Base-by-base conservation (phyloP, 2,113 vertebrate genomes). In the Cyprinus carpio region DNA sequence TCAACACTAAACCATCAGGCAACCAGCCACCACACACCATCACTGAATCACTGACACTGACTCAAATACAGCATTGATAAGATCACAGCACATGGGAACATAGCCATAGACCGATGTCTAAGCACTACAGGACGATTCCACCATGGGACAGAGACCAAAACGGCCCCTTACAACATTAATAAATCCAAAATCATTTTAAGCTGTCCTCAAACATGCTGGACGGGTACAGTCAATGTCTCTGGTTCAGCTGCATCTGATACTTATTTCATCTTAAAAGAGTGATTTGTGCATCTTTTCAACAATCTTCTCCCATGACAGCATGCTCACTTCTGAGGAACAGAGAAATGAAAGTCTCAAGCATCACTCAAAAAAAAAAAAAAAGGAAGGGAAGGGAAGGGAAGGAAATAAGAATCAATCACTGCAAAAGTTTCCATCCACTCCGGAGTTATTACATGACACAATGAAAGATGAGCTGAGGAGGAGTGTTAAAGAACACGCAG, bases 371-470 rank as follows among this genome's bases (percentile, higher is more conserved):
- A 46, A 46, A 12, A 46, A 40, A 37, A 40, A 40, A 40, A 40
- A 6, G 40, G 84, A 89, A 87, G 75, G 54, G 87, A 86, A n/a
- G n/a, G n/a, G n/a, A 40, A 40, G 1, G 40, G 84, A 89, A 87
- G 75, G 54, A 87, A 86, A 84, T 87, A 87, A 84, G 37, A 71
- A 37, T 46, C 25, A 86, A 89, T 93, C 90, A 89, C 82, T 88
- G 86, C 88, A 89, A 90, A 56, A 69, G 65, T 84, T 72, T 40
- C 86, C 88, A 92, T 91, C 80, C 29, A 88, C 40, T 40, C 40
- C 9, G 40, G 40, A 40, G 90, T 91, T 93, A 93, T 92, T 92
- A 92, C 92, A 89, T 90, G 91, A 91, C 92, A 91, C 87, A 89
- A 90, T 64, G 87, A 88, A 88, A 91, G 89, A 88, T 72, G 91